A percentile compares a stretch with the other conserved stretches of the same genome.
Evolutionary conservation across 2,888 invertebrate species (phyloP).

Genomic region (Gibbula magus): DNA sequence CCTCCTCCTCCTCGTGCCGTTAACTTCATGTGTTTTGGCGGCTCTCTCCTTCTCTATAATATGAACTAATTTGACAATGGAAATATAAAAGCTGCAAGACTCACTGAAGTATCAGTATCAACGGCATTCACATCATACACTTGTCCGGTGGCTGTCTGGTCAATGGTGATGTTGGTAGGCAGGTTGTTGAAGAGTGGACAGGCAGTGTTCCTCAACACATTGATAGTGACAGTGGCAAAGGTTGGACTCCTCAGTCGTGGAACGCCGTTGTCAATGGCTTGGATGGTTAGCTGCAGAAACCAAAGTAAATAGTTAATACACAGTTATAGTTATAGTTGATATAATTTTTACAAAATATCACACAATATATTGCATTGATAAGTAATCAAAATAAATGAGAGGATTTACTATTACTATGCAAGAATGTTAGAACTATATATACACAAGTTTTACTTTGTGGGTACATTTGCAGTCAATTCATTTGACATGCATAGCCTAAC

Average conservation of each 20-base stretch:
- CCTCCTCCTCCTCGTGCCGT: too few relatives aligned
- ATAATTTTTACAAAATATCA: too few relatives aligned
- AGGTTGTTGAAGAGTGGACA: slow-evolving; percentile 29
- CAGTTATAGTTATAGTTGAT: too few relatives aligned
- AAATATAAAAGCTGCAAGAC: slow-evolving; percentile 16
- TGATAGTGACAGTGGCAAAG: slow-evolving; percentile 37
- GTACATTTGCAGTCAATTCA: too few relatives aligned
- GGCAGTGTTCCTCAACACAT: slow-evolving; percentile 31
- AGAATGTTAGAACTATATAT: too few relatives aligned
- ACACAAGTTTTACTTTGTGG: too few relatives aligned
- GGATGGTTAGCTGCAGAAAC: slow-evolving; percentile 27
- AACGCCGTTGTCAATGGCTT: slow-evolving; percentile 36
- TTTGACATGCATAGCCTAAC: too few relatives aligned
- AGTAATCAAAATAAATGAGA: too few relatives aligned
- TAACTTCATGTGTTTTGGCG: too few relatives aligned
- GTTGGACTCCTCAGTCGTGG: slow-evolving; percentile 31
- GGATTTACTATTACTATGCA: too few relatives aligned
- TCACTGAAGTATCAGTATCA: slow-evolving; percentile 57
- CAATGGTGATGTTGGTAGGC: slow-evolving; percentile 32
- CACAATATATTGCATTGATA: too few relatives aligned
- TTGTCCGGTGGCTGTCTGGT: slow-evolving; percentile 36
- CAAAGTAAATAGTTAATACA: not conserved
- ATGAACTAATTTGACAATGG: not conserved
- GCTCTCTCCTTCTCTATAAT: too few relatives aligned
- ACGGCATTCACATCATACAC: slow-evolving; percentile 45